These are phyloP conservation scores for Hycleus cichorii DNA, from an alignment of 1,140 invertebrate genomes.

Conservation along the genomic window DNA sequence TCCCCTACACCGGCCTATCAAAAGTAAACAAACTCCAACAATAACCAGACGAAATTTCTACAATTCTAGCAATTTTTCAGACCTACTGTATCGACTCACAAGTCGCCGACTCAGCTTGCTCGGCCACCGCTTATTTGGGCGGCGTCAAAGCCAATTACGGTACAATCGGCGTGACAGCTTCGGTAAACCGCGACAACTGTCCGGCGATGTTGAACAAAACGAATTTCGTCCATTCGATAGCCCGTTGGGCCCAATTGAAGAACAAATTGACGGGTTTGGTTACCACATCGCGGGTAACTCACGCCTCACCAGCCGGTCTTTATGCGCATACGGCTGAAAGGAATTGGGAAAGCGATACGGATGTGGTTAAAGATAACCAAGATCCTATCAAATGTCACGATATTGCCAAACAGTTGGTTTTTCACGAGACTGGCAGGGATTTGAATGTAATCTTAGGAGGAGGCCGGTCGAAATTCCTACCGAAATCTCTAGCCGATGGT, in stretches of 20 bases:
- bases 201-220: constrained; percentile 45
- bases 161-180: constrained; percentile 67
- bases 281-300: constrained; percentile 71
- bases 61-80: constrained; percentile 43
- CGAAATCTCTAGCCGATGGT: constrained; percentile 47
- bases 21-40: constrained; percentile 49
- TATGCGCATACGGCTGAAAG: constrained; percentile 73
- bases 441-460: constrained; percentile 66
- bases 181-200: constrained; percentile 54
- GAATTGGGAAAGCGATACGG: constrained; percentile 69
- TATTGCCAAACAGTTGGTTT: constrained; percentile 67
- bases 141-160: constrained; percentile 78
- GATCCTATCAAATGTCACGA: constrained; percentile 54
- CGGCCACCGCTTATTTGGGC: constrained; percentile 70
- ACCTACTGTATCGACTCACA: constrained; percentile 78
- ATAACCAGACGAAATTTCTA: not conserved
- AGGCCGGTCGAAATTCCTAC: constrained; percentile 60
- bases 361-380: constrained; percentile 43
- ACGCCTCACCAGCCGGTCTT: constrained; percentile 70
- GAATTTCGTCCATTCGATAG: constrained; percentile 58
- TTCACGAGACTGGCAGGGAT: constrained; percentile 55
- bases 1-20: constrained; percentile 62
- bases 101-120: constrained; percentile 61
- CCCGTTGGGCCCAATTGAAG: constrained; percentile 61
- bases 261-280: constrained; percentile 70